phyloP scores from a whole-genome alignment of 2,888 invertebrate species.

The Ischnus inquisitorius region DNA sequence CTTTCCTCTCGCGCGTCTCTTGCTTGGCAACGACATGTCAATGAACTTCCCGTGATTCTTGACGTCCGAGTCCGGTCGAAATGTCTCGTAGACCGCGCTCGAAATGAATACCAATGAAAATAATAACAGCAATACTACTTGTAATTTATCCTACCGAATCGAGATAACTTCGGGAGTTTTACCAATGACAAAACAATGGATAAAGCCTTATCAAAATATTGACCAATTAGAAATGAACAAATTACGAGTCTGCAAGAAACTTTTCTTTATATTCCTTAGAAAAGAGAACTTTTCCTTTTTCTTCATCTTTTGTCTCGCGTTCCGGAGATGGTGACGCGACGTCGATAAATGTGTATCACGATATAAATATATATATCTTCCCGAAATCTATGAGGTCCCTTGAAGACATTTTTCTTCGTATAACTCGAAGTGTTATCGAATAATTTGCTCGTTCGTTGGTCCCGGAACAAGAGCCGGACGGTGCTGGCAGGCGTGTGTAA shows the following conservation, averaged over 20 bases:
- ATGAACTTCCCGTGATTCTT: neutral
- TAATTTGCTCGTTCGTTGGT: constrained; percentile 2
- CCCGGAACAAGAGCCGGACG: neutral
- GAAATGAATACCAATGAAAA: neutral
- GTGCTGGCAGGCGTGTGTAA: constrained; percentile 9
- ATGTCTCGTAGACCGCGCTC: neutral
- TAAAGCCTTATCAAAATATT: too few relatives aligned
- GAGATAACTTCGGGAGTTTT: too few relatives aligned
- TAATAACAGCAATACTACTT: too few relatives aligned
- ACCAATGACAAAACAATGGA: too few relatives aligned
- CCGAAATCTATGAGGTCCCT: neutral
- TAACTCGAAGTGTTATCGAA: neutral
- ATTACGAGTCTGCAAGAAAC: too few relatives aligned
- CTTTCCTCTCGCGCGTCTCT: neutral
- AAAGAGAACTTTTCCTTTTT: too few relatives aligned
- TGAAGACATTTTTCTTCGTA: neutral
- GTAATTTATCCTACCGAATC: too few relatives aligned
- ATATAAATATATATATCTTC: neutral
- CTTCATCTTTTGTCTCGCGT: too few relatives aligned
- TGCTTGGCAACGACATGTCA: neutral
- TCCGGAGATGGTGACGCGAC: too few relatives aligned
- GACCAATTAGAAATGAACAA: too few relatives aligned
- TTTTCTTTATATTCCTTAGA: too few relatives aligned
- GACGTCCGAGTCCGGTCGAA: neutral
- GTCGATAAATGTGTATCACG: too few relatives aligned